Evolutionary conservation across 1,140 invertebrate species (phyloP), one percentile per base, ranked within the genome.

Genomic region (Oscheius sp.): DNA sequence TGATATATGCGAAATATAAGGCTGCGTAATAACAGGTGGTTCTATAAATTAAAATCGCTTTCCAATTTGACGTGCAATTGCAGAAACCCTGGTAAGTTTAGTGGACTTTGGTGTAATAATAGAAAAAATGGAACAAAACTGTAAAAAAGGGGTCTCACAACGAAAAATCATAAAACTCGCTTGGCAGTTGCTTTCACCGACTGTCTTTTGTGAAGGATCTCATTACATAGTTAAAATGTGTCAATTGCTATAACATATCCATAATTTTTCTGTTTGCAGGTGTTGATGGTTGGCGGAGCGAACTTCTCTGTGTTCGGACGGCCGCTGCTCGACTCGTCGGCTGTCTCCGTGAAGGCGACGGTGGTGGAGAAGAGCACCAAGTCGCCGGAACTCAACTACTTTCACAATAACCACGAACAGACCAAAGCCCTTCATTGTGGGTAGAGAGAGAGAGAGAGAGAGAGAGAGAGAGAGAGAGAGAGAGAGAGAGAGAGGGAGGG

Each of bases 301-400:
- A 75, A 84, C 45, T 83, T 83, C 63, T 78, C 81, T 1, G 32
- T 83, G 0, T 46, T 83, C 42, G 81, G 81, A 20, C 70, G 81
- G 13, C 81, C 81, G 1, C 65, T 83, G 32, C 66, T 83, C 4
- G 69, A 78, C 38, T 23, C 79, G 0, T 34, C 73, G 1, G 29
- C 38, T 18, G 81, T 80, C 18, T 49, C 63, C 2, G 81, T 83
- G 1, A 55, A 72, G 15, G 81, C 82, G 0, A 83, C 81, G 2
- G 82, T 82, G 49, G 75, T 84, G 62, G 82, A 84, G 52, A 84
- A 82, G 69, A 82, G 71, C 45, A 76, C 77, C 1, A 78, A 76
- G 28, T 70, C 68, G 26, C 79, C 80, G 1, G 81, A 83, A 62
- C 34, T 79, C 26, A 4, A 70, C 2, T 80, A 81, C 58, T 31